Percentiles rank a stretch among this genome's conserved stretches.
Evolutionary conservation across 2,113 vertebrate genomes (phyloP).

Genomic region (Microtus pennsylvanicus): DNA sequence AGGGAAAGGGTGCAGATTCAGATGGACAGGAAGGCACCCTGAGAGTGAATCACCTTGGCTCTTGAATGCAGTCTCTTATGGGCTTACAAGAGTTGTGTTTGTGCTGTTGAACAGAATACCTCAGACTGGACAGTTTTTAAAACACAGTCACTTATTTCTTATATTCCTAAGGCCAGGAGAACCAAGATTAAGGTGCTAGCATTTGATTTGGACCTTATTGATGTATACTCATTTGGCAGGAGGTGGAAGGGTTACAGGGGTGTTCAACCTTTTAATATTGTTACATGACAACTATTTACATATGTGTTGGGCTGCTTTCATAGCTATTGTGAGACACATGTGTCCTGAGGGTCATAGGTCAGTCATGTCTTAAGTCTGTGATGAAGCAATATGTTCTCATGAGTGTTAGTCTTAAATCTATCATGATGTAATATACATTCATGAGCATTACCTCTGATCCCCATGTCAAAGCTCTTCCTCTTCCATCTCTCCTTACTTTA

Average conservation of each 20-base stretch:
- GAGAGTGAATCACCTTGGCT: neutral
- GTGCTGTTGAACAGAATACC: neutral
- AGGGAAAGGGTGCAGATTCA: neutral
- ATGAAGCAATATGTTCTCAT: neutral
- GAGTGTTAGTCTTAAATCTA: neutral
- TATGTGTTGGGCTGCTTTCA: neutral
- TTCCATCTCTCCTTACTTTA: neutral
- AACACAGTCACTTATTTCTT: neutral
- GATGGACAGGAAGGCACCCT: neutral
- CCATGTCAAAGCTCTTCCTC: neutral
- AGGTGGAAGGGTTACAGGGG: neutral
- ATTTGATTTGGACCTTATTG: neutral
- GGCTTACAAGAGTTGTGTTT: neutral
- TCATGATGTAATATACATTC: neutral
- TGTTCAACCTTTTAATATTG: neutral
- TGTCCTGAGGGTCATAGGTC: neutral
- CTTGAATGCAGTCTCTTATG: neutral
- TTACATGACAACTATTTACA: neutral
- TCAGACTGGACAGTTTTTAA: neutral
- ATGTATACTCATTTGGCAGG: neutral
- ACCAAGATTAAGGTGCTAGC: neutral
- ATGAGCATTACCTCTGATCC: neutral
- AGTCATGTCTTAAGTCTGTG: neutral
- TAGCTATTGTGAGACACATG: neutral
- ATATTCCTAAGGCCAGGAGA: neutral